Percentiles rank a stretch among this genome's conserved stretches.
Conservation (phyloP, 1,140 invertebrate genomes). For the Plutomurus gul region DNA sequence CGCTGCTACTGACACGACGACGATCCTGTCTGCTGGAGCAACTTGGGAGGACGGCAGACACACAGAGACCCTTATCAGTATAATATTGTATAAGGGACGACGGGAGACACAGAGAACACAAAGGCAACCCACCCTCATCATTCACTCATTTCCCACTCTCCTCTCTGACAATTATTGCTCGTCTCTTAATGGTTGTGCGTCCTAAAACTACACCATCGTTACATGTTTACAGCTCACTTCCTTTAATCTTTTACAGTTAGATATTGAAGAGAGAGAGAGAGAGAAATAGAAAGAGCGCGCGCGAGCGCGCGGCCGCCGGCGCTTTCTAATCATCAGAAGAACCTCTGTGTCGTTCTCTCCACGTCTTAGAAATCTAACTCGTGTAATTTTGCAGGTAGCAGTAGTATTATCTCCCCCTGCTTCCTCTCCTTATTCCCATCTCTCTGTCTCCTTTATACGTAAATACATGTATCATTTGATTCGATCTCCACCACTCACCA, state of each 20-base stretch:
- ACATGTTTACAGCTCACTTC: too few relatives aligned
- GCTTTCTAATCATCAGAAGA: too few relatives aligned
- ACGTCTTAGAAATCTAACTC: too few relatives aligned
- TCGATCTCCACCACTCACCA: neutral
- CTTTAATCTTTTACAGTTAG: too few relatives aligned
- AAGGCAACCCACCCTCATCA: constrained; percentile 21
- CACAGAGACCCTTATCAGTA: neutral
- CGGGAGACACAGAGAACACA: neutral
- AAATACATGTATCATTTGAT: neutral
- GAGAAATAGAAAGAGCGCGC: too few relatives aligned
- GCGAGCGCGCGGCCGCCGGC: too few relatives aligned
- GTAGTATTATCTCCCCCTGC: too few relatives aligned
- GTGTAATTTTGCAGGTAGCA: too few relatives aligned
- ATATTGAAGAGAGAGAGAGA: too few relatives aligned
- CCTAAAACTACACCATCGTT: neutral
- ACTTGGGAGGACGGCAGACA: neutral
- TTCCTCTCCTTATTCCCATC: too few relatives aligned
- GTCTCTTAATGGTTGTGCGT: constrained; percentile 17
- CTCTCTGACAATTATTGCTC: constrained; percentile 38
- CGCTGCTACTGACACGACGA: neutral
- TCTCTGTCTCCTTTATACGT: neutral
- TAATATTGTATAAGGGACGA: neutral
- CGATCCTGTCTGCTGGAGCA: too few relatives aligned
- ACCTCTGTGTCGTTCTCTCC: too few relatives aligned
- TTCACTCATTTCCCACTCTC: constrained; percentile 35